Evolutionary conservation across 1,140 invertebrate species (phyloP).

Genomic region (Brachionus calyciflorus): DNA sequence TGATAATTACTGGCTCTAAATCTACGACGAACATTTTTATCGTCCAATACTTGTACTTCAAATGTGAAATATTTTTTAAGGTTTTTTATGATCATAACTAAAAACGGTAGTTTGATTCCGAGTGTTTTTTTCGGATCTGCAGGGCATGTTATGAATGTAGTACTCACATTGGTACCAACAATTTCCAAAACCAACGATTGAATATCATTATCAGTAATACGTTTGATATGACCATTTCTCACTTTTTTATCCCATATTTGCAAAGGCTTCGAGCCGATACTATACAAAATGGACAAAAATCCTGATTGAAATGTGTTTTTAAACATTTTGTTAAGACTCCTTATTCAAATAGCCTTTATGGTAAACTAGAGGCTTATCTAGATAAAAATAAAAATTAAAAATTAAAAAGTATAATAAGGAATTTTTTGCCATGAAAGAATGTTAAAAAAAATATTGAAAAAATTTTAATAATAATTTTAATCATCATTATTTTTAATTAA

Average conservation of each 20-base stretch:
- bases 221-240: conserved; percentile 95
- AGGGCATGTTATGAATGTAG: conserved; percentile 96
- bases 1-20: conserved; percentile 93
- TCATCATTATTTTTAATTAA: conserved; percentile 44
- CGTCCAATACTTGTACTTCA: conserved; percentile 96
- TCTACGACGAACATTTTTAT: conserved; percentile 80
- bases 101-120: conserved; percentile 94
- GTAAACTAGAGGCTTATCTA: conserved; percentile 18
- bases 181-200: conserved; percentile 98
- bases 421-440: too few relatives aligned
- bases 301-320: conserved; percentile 99
- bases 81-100: conserved; percentile 99
- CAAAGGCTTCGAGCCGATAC: conserved; percentile 95
- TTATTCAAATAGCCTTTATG: too few relatives aligned
- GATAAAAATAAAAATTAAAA: conserved; percentile 3
- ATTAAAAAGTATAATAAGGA: too few relatives aligned
- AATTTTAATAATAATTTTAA: conserved; percentile 32
- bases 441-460: conserved; percentile 8
- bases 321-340: conserved; percentile 84
- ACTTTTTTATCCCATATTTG: conserved; percentile 99
- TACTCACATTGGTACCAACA: conserved; percentile 96
- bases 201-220: conserved; percentile 98
- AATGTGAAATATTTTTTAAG: conserved; percentile 99
- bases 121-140: conserved; percentile 95
- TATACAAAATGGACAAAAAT: conserved; percentile 96